phyloP scores from a whole-genome alignment of 2,113 vertebrate genomes.

The Amblyornis subalaris region DNA sequence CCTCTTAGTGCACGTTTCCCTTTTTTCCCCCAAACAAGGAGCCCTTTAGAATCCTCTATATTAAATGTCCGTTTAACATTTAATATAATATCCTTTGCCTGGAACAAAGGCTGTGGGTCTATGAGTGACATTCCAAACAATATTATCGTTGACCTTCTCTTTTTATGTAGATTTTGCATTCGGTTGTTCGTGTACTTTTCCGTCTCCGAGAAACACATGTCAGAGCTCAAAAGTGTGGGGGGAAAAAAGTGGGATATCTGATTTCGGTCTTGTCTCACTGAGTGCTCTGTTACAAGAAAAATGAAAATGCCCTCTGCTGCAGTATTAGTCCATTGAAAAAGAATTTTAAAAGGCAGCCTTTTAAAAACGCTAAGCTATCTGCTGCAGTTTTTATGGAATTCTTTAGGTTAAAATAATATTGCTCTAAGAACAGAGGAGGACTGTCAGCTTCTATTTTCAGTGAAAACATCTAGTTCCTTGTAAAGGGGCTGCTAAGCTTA shows the following conservation, averaged over 20 bases:
- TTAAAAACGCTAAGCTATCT: neutral
- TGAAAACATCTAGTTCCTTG: conserved; percentile 50
- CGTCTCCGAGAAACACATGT: neutral
- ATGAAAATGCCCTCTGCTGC: neutral
- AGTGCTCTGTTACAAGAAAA: neutral
- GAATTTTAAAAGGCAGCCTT: neutral
- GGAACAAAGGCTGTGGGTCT: neutral
- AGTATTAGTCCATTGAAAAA: neutral
- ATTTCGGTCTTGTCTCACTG: neutral
- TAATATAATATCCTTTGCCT: neutral
- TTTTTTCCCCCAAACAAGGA: neutral
- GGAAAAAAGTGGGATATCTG: neutral
- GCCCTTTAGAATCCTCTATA: conserved; percentile 8
- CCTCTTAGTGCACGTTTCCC: neutral
- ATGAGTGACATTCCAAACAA: neutral
- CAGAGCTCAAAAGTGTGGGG: neutral
- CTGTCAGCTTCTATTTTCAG: conserved; percentile 61
- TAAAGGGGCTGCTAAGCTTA: conserved; percentile 9
- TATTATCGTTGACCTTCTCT: neutral
- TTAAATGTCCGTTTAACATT: conserved; percentile 12
- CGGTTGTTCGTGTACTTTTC: neutral
- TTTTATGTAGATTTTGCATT: neutral
- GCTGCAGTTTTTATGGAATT: conserved; percentile 7
- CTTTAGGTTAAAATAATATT: conserved; percentile 53
- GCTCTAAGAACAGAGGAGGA: conserved; percentile 40